Percentiles rank a stretch among this genome's conserved stretches.
Evolutionary conservation across 2,797 vertebrate species (phyloP).

Genomic region (Neosilurus hyrtlii): DNA sequence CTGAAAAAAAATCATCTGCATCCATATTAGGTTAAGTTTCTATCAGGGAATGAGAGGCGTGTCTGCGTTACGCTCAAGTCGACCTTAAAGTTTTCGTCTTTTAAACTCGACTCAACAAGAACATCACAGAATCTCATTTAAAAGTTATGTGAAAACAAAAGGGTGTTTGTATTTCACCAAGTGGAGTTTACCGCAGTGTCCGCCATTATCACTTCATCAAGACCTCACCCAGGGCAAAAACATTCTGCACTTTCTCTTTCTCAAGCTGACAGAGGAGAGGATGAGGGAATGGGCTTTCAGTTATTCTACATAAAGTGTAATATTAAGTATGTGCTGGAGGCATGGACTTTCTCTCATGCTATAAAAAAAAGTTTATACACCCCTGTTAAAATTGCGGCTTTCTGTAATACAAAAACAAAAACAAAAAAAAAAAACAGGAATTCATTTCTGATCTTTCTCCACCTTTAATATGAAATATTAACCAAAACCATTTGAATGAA

Average conservation of each 20-base stretch:
- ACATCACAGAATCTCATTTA: not conserved
- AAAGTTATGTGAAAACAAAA: slow-evolving; percentile 9
- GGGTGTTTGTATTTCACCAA: not conserved
- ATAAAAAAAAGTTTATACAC: not conserved
- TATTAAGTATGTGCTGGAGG: not conserved
- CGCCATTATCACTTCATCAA: not conserved
- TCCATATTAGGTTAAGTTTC: too few relatives aligned
- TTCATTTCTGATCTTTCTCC: not conserved
- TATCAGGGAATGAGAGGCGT: not conserved
- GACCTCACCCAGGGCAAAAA: not conserved
- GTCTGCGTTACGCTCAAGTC: not conserved
- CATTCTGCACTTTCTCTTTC: not conserved
- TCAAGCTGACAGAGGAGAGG: not conserved
- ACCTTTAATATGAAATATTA: not conserved
- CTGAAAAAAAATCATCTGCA: too few relatives aligned
- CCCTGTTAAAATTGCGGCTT: not conserved
- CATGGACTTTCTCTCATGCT: not conserved
- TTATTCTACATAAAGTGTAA: not conserved
- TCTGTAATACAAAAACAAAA: not conserved
- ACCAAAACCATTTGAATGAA: not conserved
- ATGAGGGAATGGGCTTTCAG: not conserved
- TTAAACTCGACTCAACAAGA: not conserved
- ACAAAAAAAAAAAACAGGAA: not conserved
- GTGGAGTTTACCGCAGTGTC: not conserved
- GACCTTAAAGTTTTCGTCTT: not conserved